Evolutionary conservation across 2,888 invertebrate genomes (phyloP).

Genomic region (Tineola bisselliella): DNA sequence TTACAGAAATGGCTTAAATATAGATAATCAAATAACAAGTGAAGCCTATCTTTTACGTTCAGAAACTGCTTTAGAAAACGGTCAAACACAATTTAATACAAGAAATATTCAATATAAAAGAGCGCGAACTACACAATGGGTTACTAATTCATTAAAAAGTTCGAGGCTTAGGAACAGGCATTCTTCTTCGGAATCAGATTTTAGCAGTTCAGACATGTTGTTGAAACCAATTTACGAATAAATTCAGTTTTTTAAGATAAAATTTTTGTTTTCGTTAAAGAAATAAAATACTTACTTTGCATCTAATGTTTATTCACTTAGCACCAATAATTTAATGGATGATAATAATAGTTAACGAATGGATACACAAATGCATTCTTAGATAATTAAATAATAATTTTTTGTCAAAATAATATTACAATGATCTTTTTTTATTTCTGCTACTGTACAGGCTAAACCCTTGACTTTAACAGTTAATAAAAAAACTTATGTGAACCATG

Average conservation of each 20-base stretch:
- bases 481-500: background rate
- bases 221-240: slow-evolving; percentile 52
- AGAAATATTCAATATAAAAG: background rate
- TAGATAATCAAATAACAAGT: slow-evolving; percentile 45
- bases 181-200: slow-evolving; percentile 38
- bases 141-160: slow-evolving; percentile 20
- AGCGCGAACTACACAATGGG: slow-evolving; percentile 46
- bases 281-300: background rate
- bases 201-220: slow-evolving; percentile 47
- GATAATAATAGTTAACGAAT: background rate
- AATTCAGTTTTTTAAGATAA: slow-evolving; percentile 14
- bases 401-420: background rate
- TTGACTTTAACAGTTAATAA: background rate
- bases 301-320: background rate
- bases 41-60: slow-evolving; percentile 50
- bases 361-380: background rate
- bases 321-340: background rate
- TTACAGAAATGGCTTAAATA: slow-evolving; percentile 48
- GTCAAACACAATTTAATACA: background rate
- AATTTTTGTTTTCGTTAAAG: no score
- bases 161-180: background rate
- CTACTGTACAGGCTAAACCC: no score
- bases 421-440: background rate
- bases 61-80: slow-evolving; percentile 10
- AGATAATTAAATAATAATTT: background rate